Base-by-base conservation (phyloP, 53 echinoderm and acorn worm species). In the Holothuria scabra region DNA sequence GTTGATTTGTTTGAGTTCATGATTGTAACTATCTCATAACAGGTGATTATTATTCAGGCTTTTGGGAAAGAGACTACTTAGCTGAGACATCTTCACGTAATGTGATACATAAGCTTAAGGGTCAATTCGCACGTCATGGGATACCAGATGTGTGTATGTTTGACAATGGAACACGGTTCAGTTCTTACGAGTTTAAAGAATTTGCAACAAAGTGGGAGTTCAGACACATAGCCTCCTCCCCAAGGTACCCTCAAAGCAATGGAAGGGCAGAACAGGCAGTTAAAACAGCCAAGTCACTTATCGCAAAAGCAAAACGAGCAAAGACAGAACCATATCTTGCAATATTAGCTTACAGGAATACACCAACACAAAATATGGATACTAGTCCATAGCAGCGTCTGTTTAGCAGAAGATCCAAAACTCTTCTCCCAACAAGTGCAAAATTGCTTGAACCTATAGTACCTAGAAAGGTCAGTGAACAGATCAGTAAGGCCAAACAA, bases 211-310 rank as follows among this genome's bases (percentile, higher is more conserved):
- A 62, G 28, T 62, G 63, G 63, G 63, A 62, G 11, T 62, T 62
- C 35, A 64, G 35, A 31, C 86, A 90, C 44, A 86, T 6, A 8
- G 86, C 89, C 1, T 80, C 59, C 35, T 59, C 68, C 55, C 33
- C 84, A 49, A 3, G 84, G 69, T 31, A 84, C 68, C 30, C 65
- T 65, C 67, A 59, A 72, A 37, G 78, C 21, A 58, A 80, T 18
- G 82, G 85, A 18, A 90, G 81, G 25, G 90, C 90, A 0, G 86
- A 90, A 48, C 66, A 76, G 1, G 85, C 90, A 6, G 86, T 90
- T 34, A 90, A 87, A 56, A 87, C 83, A 10, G 91, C 87, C 26
- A 91, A 87, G 30, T 48, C 76, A 44, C 20, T 87, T 24, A 37
- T 91, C 8, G 84, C 24, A 28, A 91, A 91, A 41, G 74, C 60